phyloP scores from a whole-genome alignment of 2,113 vertebrate species.

The Bubo scandiacus region DNA sequence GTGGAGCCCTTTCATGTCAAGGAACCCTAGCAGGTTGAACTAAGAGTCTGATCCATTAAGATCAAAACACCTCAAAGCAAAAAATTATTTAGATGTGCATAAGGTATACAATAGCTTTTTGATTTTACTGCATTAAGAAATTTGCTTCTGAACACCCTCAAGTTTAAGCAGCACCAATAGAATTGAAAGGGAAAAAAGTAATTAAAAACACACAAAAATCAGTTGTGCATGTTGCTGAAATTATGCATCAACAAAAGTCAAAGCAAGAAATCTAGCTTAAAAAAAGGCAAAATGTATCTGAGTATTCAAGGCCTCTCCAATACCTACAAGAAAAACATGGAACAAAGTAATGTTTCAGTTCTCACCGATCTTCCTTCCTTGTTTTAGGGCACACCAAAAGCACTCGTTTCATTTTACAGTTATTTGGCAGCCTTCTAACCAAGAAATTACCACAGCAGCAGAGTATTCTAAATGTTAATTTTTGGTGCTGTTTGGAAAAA shows the following conservation, averaged over 20 bases:
- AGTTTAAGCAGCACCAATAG: neutral
- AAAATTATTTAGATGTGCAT: neutral
- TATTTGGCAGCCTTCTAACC: neutral
- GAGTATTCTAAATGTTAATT: neutral
- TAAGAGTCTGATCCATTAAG: neutral
- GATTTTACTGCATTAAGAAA: neutral
- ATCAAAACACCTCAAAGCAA: neutral
- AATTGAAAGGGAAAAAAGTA: neutral
- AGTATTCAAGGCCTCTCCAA: neutral
- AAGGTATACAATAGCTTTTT: neutral
- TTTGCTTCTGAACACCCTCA: neutral
- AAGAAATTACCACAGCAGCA: constrained; percentile 20
- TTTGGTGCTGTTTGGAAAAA: constrained; percentile 35
- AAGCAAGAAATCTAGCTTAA: neutral
- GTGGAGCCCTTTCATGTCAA: neutral
- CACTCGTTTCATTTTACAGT: constrained; percentile 26
- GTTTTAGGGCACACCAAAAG: neutral
- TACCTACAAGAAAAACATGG: neutral
- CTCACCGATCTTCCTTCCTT: neutral
- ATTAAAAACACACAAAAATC: neutral
- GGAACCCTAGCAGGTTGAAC: neutral
- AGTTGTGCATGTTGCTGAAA: neutral
- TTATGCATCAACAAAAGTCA: neutral
- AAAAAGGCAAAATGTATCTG: neutral
- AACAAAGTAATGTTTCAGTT: neutral